Evolutionary conservation across 1,140 invertebrate genomes (phyloP), one percentile per base, ranked within the genome.

Genomic region (Plutomurus gul): DNA sequence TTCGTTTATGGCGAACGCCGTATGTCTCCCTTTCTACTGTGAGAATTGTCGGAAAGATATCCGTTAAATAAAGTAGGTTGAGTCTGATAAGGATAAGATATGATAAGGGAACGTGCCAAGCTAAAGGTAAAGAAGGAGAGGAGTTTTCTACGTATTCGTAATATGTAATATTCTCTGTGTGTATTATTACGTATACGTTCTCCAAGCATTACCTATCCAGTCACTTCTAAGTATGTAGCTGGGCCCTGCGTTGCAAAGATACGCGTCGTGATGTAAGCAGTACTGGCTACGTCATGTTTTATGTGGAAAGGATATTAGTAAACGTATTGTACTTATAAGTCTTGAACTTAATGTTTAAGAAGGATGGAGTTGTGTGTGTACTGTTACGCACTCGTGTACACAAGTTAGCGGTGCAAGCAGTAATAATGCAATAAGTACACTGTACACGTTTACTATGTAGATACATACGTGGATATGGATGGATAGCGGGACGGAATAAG

Each of bases 41-140:
- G 56, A 65, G 56, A 65, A 65, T 65, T 65, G 56, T 65, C 56
- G 56, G 56, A 16, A 65, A 65, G 56, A 30, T 65, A 65, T 65
- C 56, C 56, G 56, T 65, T 65, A 65, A 65, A 65, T 65, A 65
- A 65, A 65, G 56, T 65, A 65, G 56, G 56, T 65, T 65, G 56
- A 65, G 36, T 65, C 16, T n/a, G 56, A 65, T 65, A 65, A 65
- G 56, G 56, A 65, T 65, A 65, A 65, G 56, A 65, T 65, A 65
- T 36, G 56, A 65, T 65, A 65, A 65, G 56, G 56, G 56, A 65
- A 65, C 56, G 56, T 65, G 56, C 56, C 56, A 65, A 33, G 56
- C 56, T 30, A 65, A 25, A 20, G 56, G 27, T 65, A 65, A 65
- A 65, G 56, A 65, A 65, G 56, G 56, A 25, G 13, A n/a, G n/a